Conservation (phyloP, 2,113 vertebrate species). For the Pyrgilauda ruficollis region DNA sequence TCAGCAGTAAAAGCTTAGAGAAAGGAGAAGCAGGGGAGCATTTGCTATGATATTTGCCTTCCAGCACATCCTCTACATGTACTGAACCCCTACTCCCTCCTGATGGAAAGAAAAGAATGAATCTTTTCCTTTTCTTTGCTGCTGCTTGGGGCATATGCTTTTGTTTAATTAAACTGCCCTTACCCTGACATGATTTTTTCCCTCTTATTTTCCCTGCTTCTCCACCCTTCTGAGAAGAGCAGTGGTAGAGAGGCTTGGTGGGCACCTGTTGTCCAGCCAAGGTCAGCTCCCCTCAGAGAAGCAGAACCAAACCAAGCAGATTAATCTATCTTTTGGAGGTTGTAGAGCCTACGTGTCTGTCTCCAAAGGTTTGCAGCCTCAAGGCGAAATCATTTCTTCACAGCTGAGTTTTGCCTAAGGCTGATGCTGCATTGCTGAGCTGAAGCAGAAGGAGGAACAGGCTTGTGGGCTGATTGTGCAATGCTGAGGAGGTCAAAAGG, state of each 20-base stretch:
- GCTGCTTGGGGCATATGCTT: background rate
- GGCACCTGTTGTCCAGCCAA: background rate
- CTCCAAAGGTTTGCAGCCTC: background rate
- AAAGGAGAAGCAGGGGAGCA: background rate
- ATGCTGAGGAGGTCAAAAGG: constrained; percentile 34
- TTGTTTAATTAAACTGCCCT: background rate
- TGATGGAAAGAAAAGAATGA: background rate
- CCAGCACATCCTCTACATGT: background rate
- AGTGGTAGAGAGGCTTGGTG: background rate
- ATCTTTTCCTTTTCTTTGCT: background rate
- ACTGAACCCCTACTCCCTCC: background rate
- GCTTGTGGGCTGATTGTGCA: background rate
- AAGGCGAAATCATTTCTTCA: background rate
- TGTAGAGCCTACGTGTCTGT: background rate
- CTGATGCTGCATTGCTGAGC: background rate
- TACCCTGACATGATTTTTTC: background rate
- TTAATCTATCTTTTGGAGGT: background rate
- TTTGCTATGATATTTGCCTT: background rate
- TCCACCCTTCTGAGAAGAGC: background rate
- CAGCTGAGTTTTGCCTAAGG: background rate
- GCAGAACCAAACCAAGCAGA: background rate
- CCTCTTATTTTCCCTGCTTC: background rate
- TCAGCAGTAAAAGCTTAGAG: background rate
- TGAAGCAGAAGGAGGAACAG: background rate
- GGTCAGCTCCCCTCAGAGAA: background rate